phyloP scores from a whole-genome alignment of 2,113 vertebrate genomes.

The Calyptommatus sinebrachiatus region DNA sequence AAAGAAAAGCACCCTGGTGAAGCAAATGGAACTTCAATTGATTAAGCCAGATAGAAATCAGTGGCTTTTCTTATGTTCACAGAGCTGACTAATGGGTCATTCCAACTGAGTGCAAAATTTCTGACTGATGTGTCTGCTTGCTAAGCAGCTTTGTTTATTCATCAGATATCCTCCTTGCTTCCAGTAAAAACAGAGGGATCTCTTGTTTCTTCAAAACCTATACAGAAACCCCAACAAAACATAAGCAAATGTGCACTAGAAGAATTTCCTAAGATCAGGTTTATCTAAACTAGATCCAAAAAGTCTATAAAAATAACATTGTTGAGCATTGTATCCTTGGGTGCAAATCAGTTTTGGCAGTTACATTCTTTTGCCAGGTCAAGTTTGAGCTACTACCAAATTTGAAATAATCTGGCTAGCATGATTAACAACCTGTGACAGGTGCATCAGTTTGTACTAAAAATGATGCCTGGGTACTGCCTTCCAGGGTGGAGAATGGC shows the following conservation, averaged over 20 bases:
- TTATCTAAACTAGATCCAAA: background rate
- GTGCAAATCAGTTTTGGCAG: background rate
- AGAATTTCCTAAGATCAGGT: background rate
- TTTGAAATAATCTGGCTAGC: background rate
- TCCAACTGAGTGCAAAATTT: conserved; percentile 10
- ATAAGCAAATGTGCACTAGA: background rate
- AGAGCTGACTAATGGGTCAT: conserved; percentile 43
- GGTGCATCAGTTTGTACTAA: no score
- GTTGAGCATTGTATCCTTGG: conserved; percentile 3
- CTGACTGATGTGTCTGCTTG: conserved; percentile 37
- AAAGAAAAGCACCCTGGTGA: conserved; percentile 46
- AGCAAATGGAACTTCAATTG: conserved; percentile 45
- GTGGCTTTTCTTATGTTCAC: conserved; percentile 14
- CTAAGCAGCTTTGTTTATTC: conserved; percentile 10
- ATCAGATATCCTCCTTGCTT: background rate
- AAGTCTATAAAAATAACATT: background rate
- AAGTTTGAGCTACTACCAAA: background rate
- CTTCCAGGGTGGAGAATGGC: no score
- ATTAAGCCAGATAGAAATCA: conserved; percentile 40
- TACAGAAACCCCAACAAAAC: fast-evolving
- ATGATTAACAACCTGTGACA: no score
- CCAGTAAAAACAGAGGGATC: fast-evolving
- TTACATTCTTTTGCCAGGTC: background rate
- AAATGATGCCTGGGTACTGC: no score
- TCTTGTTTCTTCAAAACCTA: background rate